These are phyloP conservation scores for Percopsis transmontana DNA, from an alignment of 2,113 vertebrate genomes.

Conservation along the genomic window DNA sequence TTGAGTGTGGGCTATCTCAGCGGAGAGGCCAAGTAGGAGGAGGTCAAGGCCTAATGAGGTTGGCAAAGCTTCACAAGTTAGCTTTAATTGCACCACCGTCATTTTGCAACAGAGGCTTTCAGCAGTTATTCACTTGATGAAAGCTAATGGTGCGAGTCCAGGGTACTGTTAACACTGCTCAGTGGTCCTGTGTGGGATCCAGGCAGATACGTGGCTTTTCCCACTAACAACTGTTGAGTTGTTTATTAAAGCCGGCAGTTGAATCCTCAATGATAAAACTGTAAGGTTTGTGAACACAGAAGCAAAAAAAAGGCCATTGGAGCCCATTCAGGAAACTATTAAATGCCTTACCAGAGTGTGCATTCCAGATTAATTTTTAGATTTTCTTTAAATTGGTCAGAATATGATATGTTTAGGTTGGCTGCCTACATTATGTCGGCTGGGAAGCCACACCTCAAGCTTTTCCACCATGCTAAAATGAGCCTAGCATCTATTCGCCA, in stretches of 20 bases:
- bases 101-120: neutral
- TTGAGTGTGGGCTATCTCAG: neutral
- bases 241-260: slow-evolving; percentile 12
- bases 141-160: slow-evolving; percentile 11
- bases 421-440: slow-evolving; percentile 21
- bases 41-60: slow-evolving; percentile 4
- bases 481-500: too few species aligned
- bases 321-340: slow-evolving; percentile 22
- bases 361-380: slow-evolving; percentile 27
- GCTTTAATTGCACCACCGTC: neutral
- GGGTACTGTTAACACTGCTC: neutral
- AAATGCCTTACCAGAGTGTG: slow-evolving; percentile 34
- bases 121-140: slow-evolving; percentile 1
- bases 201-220: slow-evolving; percentile 5
- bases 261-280: slow-evolving; percentile 29
- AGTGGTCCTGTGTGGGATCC: slow-evolving; percentile 21
- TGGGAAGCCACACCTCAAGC: slow-evolving; percentile 16
- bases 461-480: neutral
- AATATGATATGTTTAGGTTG: slow-evolving; percentile 16
- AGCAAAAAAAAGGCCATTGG: slow-evolving; percentile 16
- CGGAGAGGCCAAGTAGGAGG: slow-evolving; percentile 11
- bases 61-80: slow-evolving; percentile 1
- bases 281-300: slow-evolving; percentile 21
- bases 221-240: slow-evolving; percentile 12
- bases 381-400: slow-evolving; percentile 42